Conservation (phyloP, 2,113 vertebrate genomes). For the Rhagologus leucostigma region DNA sequence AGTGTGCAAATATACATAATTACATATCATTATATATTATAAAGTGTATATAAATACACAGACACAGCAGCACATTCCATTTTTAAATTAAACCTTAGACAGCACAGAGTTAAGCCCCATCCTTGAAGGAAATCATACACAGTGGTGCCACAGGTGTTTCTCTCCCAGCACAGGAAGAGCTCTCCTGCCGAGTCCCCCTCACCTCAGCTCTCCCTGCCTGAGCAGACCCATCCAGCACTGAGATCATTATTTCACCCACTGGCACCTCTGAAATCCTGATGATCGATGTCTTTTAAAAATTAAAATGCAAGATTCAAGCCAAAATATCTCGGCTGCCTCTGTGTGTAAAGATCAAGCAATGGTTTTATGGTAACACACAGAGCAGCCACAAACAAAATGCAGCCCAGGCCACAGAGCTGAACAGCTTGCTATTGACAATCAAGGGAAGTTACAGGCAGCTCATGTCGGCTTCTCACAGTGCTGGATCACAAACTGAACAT, state of each 20-base stretch:
- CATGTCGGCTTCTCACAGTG: neutral
- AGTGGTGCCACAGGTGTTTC: fast-evolving
- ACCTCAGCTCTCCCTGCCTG: neutral
- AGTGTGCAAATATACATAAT: neutral
- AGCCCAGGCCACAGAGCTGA: neutral
- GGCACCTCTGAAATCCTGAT: neutral
- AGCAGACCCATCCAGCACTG: neutral
- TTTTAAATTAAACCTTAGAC: neutral
- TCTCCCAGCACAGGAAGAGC: neutral
- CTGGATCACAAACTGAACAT: neutral
- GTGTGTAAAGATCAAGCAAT: neutral
- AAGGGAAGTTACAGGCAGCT: neutral
- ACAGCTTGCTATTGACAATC: neutral
- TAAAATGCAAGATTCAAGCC: neutral
- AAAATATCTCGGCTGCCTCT: neutral
- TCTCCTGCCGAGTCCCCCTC: fast-evolving
- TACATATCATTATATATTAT: neutral
- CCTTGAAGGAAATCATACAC: neutral
- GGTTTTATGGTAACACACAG: neutral
- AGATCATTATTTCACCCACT: neutral
- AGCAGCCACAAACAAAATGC: neutral
- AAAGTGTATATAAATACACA: neutral
- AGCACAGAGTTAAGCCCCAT: neutral
- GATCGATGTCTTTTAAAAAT: neutral
- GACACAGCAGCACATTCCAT: neutral